Evolutionary conservation across 2,113 vertebrate genomes (phyloP), one percentile per base, ranked within the genome.

Genomic region (Cercocebus atys): DNA sequence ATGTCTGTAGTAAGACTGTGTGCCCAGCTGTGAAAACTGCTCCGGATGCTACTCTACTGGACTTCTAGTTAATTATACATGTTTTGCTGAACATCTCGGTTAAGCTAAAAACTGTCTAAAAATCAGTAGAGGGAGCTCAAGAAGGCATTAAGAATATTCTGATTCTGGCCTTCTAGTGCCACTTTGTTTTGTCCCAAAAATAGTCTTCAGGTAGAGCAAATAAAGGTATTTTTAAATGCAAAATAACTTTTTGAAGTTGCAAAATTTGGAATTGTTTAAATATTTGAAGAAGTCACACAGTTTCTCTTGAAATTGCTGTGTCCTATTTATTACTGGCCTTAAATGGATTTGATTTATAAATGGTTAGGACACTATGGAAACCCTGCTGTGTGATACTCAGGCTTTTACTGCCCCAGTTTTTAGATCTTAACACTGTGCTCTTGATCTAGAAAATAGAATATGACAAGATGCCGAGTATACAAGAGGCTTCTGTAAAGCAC

Each of bases 41-140:
- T 90, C 76, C 57, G 0, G 3, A 70, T 64, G 30, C 16, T 78
- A 32, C 70, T 81, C 4, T 7, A 55, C 68, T 93, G 95, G 93
- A 72, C 70, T 43, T 23, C 59, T 81, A 12, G 0, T 90, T 95
- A 96, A 84, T 94, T 97, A 83, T 45, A 59, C 57, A 22, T 93
- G 89, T 96, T 95, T 97, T 93, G 68, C 38, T 30, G 66, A 90
- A 45, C 12, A 57, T 82, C 40, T 93, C 1, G 0, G 22, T 92
- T 66, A 95, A 52, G 66, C 94, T 89, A 89, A 88, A 25, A 88
- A 73, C 83, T 76, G 27, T 85, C 50, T 89, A 68, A 88, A 96
- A 90, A 78, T 76, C 87, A 92, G 93, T 47, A 96, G 70, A 95
- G 59, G 90, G 57, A 95, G 61, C 75, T 86, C 68, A 97, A 95